Evolutionary conservation across 2,888 invertebrate genomes (phyloP).

Genomic region (Diarsia rubi): DNA sequence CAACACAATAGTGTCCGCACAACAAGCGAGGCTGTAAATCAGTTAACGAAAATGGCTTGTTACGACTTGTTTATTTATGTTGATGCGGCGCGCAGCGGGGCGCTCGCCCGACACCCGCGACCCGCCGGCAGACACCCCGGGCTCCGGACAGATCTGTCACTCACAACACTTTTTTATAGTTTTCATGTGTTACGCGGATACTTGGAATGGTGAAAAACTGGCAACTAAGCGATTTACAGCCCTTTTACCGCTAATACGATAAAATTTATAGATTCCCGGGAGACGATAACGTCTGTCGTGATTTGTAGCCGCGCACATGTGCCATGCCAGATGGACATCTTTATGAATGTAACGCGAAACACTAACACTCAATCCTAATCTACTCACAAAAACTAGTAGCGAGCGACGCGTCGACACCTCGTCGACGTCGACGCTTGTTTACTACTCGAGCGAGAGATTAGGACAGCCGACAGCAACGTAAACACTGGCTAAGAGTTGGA

Average conservation of each 20-base stretch:
- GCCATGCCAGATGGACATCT: conserved; percentile 42
- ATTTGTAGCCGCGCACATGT: conserved; percentile 61
- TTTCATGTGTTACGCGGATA: conserved; percentile 64
- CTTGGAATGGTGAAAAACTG: conserved; percentile 73
- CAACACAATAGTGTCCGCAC: conserved; percentile 29
- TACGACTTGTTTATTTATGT: conserved; percentile 67
- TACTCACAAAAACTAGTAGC: conserved; percentile 33
- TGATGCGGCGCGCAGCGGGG: conserved; percentile 68
- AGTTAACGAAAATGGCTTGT: conserved; percentile 68
- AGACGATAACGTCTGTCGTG: conserved; percentile 62
- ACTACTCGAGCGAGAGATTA: conserved; percentile 42
- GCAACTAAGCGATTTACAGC: conserved; percentile 70
- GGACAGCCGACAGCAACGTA: conserved; percentile 8
- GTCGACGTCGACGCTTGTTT: conserved; percentile 23
- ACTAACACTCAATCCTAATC: conserved; percentile 20
- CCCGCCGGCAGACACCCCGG: conserved; percentile 25
- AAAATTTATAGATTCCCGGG: conserved; percentile 81
- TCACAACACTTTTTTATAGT: conserved; percentile 72
- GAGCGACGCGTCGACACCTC: neutral
- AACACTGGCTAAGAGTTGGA: conserved; percentile 8
- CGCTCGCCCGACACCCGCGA: conserved; percentile 19
- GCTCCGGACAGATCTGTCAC: conserved; percentile 69
- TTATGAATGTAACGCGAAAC: conserved; percentile 48
- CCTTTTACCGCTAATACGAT: conserved; percentile 76
- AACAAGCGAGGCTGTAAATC: conserved; percentile 65